Conservation (phyloP, 2,888 invertebrate genomes). For the Drosophila eohydei region DNA sequence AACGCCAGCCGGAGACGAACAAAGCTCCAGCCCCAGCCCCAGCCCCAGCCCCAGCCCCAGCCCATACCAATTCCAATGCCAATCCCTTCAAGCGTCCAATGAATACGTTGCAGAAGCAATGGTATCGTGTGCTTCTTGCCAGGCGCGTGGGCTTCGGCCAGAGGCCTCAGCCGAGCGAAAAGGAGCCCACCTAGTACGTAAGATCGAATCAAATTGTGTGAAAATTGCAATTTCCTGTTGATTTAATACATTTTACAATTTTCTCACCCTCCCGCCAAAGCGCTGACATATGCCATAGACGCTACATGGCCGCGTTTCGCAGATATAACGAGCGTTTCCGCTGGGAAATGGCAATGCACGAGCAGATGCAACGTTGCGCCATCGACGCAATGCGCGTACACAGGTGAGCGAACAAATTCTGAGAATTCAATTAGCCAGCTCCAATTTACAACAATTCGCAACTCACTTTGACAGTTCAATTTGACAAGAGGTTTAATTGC, state of each 20-base stretch:
- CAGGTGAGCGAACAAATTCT: constrained; percentile 72
- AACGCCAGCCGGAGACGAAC: constrained; percentile 15
- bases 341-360: constrained; percentile 84
- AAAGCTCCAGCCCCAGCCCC: constrained; percentile 18
- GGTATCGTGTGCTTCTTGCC: constrained; percentile 83
- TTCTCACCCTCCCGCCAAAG: constrained; percentile 43
- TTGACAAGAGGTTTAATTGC: constrained; percentile 21
- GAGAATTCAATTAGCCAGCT: constrained; percentile 24
- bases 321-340: constrained; percentile 84
- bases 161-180: constrained; percentile 57
- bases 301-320: constrained; percentile 82
- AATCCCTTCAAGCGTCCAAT: constrained; percentile 84
- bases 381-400: constrained; percentile 85
- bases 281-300: constrained; percentile 81
- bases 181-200: constrained; percentile 81
- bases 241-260: constrained; percentile 75
- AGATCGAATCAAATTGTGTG: constrained; percentile 77
- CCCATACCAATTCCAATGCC: constrained; percentile 24
- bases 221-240: constrained; percentile 81
- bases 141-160: constrained; percentile 80
- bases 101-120: constrained; percentile 84
- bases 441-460: constrained; percentile 7
- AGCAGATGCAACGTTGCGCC: constrained; percentile 84
- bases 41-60: constrained; percentile 11
- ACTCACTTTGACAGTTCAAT: constrained; percentile 1